Percentiles rank a stretch among this genome's conserved stretches.
These are phyloP conservation scores for Seira sanloemensis DNA, from an alignment of 2,888 invertebrate species.

Conservation along the genomic window DNA sequence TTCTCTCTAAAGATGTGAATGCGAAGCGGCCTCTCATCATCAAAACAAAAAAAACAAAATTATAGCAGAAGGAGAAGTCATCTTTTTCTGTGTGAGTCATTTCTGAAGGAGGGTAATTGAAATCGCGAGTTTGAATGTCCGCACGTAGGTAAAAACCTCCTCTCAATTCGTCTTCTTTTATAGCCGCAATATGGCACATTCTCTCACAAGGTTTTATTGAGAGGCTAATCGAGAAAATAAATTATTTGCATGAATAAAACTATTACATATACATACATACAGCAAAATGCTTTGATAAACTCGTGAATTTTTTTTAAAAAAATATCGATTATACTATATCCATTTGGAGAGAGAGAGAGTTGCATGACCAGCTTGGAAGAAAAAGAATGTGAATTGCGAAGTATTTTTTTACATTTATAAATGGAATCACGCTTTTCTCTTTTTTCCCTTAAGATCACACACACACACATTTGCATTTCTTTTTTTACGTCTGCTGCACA, in stretches of 20 bases:
- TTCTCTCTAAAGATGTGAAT: too few relatives aligned
- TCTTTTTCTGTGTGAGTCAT: too few relatives aligned
- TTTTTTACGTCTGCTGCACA: background rate
- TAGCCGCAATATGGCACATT: too few relatives aligned
- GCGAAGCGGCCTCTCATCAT: background rate
- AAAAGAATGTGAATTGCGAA: slow-evolving; percentile 14
- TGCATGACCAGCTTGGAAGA: slow-evolving; percentile 52
- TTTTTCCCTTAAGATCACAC: slow-evolving; percentile 27
- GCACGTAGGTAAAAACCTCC: too few relatives aligned
- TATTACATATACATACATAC: background rate
- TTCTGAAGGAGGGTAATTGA: too few relatives aligned
- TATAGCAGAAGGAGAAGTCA: too few relatives aligned
- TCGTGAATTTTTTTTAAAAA: background rate
- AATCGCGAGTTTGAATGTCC: too few relatives aligned
- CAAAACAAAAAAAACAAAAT: too few relatives aligned
- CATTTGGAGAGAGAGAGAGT: slow-evolving; percentile 44
- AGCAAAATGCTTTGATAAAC: background rate
- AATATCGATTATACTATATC: background rate
- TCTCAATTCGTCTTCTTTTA: too few relatives aligned
- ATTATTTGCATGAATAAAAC: slow-evolving; percentile 13
- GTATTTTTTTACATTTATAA: slow-evolving; percentile 9
- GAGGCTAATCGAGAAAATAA: slow-evolving; percentile 9
- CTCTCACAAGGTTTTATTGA: too few relatives aligned
- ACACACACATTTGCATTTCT: background rate
- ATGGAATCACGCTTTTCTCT: slow-evolving; percentile 47